phyloP scores from a whole-genome alignment of 1,140 invertebrate species.

The Antheraea mylitta region DNA sequence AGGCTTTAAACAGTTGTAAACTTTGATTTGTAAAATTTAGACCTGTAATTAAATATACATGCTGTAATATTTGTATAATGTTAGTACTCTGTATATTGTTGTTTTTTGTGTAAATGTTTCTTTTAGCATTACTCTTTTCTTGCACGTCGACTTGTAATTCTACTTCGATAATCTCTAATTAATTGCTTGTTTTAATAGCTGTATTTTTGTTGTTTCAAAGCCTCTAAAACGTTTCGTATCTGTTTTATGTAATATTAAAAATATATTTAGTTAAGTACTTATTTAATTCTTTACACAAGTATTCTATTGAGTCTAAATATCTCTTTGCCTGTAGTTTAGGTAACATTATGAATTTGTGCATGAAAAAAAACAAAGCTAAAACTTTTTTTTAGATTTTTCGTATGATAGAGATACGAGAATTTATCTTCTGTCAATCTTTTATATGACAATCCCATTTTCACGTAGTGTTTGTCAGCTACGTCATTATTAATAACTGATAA shows the following conservation, averaged over 20 bases:
- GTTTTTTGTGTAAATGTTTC: background rate
- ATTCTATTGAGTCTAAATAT: background rate
- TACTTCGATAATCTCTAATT: background rate
- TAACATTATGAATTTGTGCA: background rate
- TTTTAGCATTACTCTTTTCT: background rate
- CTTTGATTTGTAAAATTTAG: background rate
- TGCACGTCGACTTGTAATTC: background rate
- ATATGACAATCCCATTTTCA: no score
- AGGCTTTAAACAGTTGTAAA: background rate
- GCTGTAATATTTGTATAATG: constrained; percentile 1
- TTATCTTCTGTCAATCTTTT: background rate
- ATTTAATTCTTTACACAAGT: background rate
- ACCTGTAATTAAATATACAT: background rate
- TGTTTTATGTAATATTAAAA: background rate
- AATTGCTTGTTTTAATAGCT: background rate
- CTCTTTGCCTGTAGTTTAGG: background rate
- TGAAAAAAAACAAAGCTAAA: background rate
- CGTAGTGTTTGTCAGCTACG: background rate
- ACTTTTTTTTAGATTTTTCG: no score
- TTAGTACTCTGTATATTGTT: background rate
- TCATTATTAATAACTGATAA: background rate
- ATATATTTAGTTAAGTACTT: background rate
- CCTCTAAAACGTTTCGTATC: background rate
- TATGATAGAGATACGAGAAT: no score
- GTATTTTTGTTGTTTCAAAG: background rate